Base-by-base conservation (phyloP, 2,797 vertebrate species). In the Novumbra hubbsi region DNA sequence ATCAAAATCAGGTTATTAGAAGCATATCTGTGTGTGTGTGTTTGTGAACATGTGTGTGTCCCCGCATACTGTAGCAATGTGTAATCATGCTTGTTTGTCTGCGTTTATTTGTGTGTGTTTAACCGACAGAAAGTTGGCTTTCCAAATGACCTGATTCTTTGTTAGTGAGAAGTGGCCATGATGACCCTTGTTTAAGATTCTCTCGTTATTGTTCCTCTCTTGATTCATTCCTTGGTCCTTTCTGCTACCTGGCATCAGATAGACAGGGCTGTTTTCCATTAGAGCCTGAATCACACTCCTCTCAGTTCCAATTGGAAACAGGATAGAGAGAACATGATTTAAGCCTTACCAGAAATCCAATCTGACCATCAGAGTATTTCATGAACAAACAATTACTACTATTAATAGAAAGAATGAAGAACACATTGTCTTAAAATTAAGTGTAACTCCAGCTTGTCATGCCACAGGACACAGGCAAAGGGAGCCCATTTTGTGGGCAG, bases 181-280 rank as follows among this genome's bases (percentile, higher is more conserved):
- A 11, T 79, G 80, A 90, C 81, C 82, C 80, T 80, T 82, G 65
- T 75, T 87, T 81, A 82, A 82, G 17, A 78, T 83, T 78, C 28
- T 71, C 70, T 11, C 73, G 27, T 76, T 50, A n/a, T 65, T 70
- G 32, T 55, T 38, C 77, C 63, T 71, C 74, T 76, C 78, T 27
- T 71, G 75, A 68, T 71, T 57, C 24, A 21, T 52, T 55, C 68
- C 75, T 50, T 24, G 5, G 32, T 50, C 45, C 55, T 72, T 66
- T 73, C 30, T 74, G 57, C 69, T 24, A 76, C 60, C 80, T 88
- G 89, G 88, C 86, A 80, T 60, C 60, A 70, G 77, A 49, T 71
- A 78, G 67, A 64, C 73, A 0, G 27, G 76, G 67, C 88, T 92
- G 92, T 82, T 92, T 92, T 82, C 78, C 81, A 92, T 93, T 92